Conservation (phyloP, 2,113 vertebrate species). For the Lepus americanus region DNA sequence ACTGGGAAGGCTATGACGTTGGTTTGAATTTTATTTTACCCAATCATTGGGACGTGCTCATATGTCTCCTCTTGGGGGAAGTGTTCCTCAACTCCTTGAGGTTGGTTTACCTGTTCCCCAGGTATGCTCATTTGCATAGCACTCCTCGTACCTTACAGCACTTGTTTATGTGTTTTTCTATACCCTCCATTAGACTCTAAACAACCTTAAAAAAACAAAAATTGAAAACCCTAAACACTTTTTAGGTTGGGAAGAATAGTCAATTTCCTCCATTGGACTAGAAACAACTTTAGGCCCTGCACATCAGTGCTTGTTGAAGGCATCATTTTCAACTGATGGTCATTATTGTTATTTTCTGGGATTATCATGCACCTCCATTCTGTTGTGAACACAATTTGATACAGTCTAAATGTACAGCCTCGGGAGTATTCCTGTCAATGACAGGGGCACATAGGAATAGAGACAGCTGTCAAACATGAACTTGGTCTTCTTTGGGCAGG, state of each 20-base stretch:
- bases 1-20: not conserved
- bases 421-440: not conserved
- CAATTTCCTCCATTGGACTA: not conserved
- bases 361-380: not conserved
- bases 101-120: accelerated
- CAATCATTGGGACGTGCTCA: not conserved
- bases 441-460: not conserved
- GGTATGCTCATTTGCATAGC: not conserved
- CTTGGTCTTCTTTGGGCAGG: conserved; percentile 13
- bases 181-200: not conserved
- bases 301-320: not conserved
- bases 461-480: not conserved
- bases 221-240: no score
- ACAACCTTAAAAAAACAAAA: not conserved
- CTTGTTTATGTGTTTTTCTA: not conserved
- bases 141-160: not conserved
- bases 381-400: not conserved
- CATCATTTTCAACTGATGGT: not conserved
- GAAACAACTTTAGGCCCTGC: not conserved
- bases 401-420: not conserved
- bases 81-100: no score
- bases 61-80: not conserved
- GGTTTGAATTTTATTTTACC: not conserved
- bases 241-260: no score
- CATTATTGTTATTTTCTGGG: not conserved